phyloP scores from a whole-genome alignment of 2,888 invertebrate species.

The Crematogaster levior region DNA sequence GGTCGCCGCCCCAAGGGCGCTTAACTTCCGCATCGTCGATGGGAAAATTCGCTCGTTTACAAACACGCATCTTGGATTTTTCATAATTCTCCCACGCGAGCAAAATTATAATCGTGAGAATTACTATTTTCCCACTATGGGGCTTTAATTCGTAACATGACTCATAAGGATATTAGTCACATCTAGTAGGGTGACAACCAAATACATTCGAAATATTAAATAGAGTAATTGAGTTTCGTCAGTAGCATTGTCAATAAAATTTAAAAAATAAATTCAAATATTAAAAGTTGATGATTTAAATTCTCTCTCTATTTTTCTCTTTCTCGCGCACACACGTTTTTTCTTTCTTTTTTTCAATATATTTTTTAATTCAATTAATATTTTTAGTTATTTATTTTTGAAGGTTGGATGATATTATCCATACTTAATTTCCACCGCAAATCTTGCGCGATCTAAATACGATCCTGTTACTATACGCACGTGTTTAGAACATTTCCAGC shows the following conservation, averaged over 20 bases:
- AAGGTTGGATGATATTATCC: neutral
- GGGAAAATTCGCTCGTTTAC: conserved; percentile 68
- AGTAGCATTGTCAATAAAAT: neutral
- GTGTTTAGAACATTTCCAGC: conserved; percentile 57
- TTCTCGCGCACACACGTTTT: neutral
- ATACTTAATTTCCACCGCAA: neutral
- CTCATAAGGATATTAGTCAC: conserved; percentile 3
- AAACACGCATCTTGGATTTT: conserved; percentile 40
- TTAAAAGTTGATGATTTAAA: neutral
- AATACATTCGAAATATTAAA: neutral
- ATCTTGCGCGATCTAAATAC: neutral
- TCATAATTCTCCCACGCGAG: conserved; percentile 17
- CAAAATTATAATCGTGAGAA: conserved; percentile 57
- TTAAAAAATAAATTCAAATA: neutral
- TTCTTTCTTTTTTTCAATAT: neutral
- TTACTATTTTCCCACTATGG: neutral
- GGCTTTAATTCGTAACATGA: neutral
- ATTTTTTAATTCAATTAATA: neutral
- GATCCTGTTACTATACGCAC: conserved; percentile 44
- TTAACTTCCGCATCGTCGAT: conserved; percentile 66
- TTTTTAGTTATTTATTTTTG: neutral
- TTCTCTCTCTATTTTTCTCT: too few species aligned
- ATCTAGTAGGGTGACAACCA: neutral
- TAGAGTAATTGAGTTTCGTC: neutral
- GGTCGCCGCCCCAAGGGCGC: conserved; percentile 78